Percentiles rank a stretch among this genome's conserved stretches.
Evolutionary conservation across 1,140 invertebrate genomes (phyloP).

Genomic region (Cyphomyrmex costatus): DNA sequence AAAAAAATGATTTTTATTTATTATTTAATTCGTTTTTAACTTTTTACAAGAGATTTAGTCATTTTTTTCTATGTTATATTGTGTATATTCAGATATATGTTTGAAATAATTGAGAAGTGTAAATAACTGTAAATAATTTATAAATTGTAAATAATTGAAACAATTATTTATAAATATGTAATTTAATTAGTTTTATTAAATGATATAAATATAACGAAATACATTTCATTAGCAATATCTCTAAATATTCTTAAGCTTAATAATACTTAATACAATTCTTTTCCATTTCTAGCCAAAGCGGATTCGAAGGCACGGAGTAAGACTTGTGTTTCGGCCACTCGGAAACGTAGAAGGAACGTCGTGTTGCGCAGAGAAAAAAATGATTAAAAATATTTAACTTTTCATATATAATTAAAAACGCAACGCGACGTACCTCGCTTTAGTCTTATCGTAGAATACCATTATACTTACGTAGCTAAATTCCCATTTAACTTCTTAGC

Average conservation of each 20-base stretch:
- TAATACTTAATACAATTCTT: conserved; percentile 58
- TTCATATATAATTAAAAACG: background rate
- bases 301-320: conserved; percentile 84
- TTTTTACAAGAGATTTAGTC: background rate
- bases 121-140: background rate
- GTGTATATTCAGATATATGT: conserved; percentile 8
- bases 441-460: conserved; percentile 18
- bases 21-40: background rate
- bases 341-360: conserved; percentile 64
- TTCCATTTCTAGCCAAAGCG: conserved; percentile 82
- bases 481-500: conserved; percentile 24
- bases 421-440: conserved; percentile 26
- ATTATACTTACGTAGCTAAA: conserved; percentile 27
- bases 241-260: background rate
- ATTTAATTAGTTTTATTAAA: background rate
- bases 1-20: background rate
- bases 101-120: too few species aligned
- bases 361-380: conserved; percentile 13
- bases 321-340: conserved; percentile 74
- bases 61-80: conserved; percentile 23
- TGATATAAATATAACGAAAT: background rate
- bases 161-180: background rate
- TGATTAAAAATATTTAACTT: conserved; percentile 11
- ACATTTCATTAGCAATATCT: background rate
- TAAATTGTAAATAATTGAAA: conserved; percentile 3